Evolutionary conservation across 1,140 invertebrate species (phyloP), one percentile per base, ranked within the genome.

Genomic region (Drosophila littoralis): DNA sequence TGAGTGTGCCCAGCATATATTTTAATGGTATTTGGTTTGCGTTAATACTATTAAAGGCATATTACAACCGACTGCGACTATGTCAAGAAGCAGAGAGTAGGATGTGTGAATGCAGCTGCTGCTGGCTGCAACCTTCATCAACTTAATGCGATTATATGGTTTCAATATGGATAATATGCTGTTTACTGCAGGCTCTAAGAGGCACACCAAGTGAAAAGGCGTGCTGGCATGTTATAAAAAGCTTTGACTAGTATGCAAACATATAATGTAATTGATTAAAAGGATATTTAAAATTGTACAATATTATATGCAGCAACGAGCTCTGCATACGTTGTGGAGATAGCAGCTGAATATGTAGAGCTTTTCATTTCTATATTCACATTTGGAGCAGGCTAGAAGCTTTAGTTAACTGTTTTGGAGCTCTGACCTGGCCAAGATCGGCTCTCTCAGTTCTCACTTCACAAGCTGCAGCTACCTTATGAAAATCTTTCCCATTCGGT

Each of bases 41-140:
- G 57, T 57, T 88, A 88, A 86, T 88, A 88, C 40, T 81, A 77
- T 86, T 86, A 88, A 82, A 76, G 88, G 83, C 82, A 86, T 79
- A 76, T 86, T 86, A 68, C 78, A 75, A 46, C 40, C 43, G 17
- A 42, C 17, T 35, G 13, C 10, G 36, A 1, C 42, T 17, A 60
- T 17, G 33, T 12, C 33, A 58, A 35, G 9, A 6, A 17, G 42
- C 15, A 17, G 42, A 5, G 54, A 1, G 8, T n/a, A 38, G 17
- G 4, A 54, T 13, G 8, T 12, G 52, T 28, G 12, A 15, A 12
- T 33, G 42, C 7, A 42, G 15, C 28, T 36, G 33, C 7, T 1
- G 38, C 9, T 6, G 9, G 32, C 61, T 55, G 54, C 38, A 67
- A 40, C 64, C 64, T 68, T 68, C 46, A 51, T 67, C 48, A 45